These are phyloP conservation scores for Dolichomitus sp. DNA, from an alignment of 2,888 invertebrate species.

Conservation along the genomic window DNA sequence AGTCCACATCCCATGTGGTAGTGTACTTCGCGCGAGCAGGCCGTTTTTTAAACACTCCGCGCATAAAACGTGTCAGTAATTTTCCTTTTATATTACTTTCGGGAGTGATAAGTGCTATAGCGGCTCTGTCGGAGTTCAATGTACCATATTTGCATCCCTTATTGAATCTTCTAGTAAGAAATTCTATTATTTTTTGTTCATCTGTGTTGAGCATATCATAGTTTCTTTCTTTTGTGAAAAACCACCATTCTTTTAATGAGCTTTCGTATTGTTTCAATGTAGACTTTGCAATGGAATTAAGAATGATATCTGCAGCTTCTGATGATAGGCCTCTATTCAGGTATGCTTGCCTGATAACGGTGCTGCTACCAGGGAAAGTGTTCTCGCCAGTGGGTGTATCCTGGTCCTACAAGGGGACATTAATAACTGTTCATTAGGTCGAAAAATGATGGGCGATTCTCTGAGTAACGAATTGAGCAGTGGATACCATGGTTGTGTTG, in stretches of 20 bases:
- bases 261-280: conserved; percentile 36
- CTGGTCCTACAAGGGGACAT: conserved; percentile 66
- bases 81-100: too few relatives aligned
- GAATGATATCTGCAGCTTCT: conserved; percentile 40
- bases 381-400: conserved; percentile 65
- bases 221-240: conserved; percentile 45
- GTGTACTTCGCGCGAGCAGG: conserved; percentile 69
- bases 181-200: conserved; percentile 47
- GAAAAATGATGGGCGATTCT: conserved; percentile 63
- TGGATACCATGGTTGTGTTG: conserved; percentile 75
- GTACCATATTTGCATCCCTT: conserved; percentile 10
- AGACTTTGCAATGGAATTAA: conserved; percentile 25
- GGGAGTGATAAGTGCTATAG: too few relatives aligned
- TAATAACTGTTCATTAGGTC: conserved; percentile 55
- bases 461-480: conserved; percentile 62
- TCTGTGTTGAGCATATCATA: not conserved
- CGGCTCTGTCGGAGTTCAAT: too few relatives aligned
- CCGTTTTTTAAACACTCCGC: conserved; percentile 67
- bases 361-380: conserved; percentile 73
- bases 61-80: conserved; percentile 58
- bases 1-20: conserved; percentile 62
- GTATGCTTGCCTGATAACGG: conserved; percentile 70
- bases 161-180: conserved; percentile 53
- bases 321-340: conserved; percentile 44
- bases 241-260: conserved; percentile 29